phyloP scores from a whole-genome alignment of 35 echinoderm and acorn worm species.

The Ptychodera flava region DNA sequence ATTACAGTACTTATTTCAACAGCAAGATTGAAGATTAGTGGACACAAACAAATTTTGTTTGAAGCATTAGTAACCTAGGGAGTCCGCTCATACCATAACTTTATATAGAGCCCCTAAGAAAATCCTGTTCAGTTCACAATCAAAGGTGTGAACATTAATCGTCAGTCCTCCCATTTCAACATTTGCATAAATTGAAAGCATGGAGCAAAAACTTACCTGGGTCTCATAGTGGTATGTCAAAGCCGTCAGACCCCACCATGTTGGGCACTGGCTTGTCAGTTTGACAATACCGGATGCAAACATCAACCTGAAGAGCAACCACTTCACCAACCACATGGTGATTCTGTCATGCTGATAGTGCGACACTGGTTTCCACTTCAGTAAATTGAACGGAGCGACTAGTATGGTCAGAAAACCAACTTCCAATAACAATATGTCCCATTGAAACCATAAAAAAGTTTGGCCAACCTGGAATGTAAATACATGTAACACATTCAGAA shows the following conservation, averaged over 20 bases:
- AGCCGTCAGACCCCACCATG: slow-evolving; percentile 97
- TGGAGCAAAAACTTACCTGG: too few relatives aligned
- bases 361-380: slow-evolving; percentile 44
- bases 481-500: neutral
- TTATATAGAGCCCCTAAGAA: too few relatives aligned
- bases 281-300: slow-evolving; percentile 95
- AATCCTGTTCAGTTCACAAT: too few relatives aligned
- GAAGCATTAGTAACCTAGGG: too few relatives aligned
- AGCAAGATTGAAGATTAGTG: too few relatives aligned
- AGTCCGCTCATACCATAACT: too few relatives aligned
- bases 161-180: too few relatives aligned
- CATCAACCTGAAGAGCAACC: slow-evolving; percentile 93
- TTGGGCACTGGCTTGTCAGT: slow-evolving; percentile 75
- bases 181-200: too few relatives aligned
- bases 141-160: too few relatives aligned
- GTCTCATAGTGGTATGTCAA: slow-evolving; percentile 94
- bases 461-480: slow-evolving; percentile 66
- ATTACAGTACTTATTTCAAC: too few relatives aligned
- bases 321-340: slow-evolving; percentile 79
- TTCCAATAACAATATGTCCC: slow-evolving; percentile 93
- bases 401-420: slow-evolving; percentile 90
- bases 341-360: slow-evolving; percentile 60
- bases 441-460: slow-evolving; percentile 97
- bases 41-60: too few relatives aligned
- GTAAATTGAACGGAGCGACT: slow-evolving; percentile 63